Conservation (phyloP, 2,113 vertebrate species). For the Apodemus speciosus region DNA sequence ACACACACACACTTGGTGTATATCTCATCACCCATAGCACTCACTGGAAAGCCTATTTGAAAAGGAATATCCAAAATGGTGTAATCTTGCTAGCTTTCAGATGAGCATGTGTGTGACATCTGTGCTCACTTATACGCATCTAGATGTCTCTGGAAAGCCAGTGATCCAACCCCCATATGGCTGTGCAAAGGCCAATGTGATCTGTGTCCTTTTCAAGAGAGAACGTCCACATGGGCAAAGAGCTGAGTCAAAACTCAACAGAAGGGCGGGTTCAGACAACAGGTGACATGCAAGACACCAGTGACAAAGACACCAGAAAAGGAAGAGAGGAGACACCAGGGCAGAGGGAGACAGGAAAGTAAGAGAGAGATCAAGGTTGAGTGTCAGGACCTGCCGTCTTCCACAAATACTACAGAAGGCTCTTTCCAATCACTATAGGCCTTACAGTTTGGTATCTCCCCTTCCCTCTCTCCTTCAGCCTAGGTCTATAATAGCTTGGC, state of each 20-base stretch:
- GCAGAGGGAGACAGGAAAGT: neutral
- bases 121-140: neutral
- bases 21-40: neutral
- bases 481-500: neutral
- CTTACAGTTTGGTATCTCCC: neutral
- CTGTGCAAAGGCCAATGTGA: neutral
- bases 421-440: neutral
- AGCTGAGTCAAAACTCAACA: neutral
- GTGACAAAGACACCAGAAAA: neutral
- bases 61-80: neutral
- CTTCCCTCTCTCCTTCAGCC: neutral
- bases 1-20: neutral
- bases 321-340: neutral
- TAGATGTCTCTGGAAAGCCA: neutral
- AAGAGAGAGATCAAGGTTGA: neutral
- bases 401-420: neutral
- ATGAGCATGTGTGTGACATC: neutral
- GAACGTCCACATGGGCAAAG: neutral
- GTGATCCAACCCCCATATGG: neutral
- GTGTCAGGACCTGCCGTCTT: neutral
- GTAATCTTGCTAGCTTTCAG: conserved; percentile 12
- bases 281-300: neutral
- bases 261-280: neutral
- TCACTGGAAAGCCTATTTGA: neutral
- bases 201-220: neutral